Conservation (phyloP, 2,797 vertebrate genomes). For the Chaetophractus vellerosus region DNA sequence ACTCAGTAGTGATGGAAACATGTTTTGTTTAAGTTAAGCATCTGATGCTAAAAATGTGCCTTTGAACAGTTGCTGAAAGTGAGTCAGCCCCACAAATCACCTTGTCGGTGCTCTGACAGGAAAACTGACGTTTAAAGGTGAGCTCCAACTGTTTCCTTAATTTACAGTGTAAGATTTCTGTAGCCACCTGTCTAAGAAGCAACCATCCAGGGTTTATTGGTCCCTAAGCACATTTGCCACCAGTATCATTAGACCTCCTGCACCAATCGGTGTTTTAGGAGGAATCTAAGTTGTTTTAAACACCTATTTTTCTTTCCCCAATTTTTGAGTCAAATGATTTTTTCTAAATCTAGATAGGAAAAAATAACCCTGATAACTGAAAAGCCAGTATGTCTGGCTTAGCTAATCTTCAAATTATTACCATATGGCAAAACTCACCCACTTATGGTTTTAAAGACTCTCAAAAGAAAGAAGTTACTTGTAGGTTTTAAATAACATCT, state of each 20-base stretch:
- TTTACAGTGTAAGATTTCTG: conserved; percentile 68
- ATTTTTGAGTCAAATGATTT: neutral
- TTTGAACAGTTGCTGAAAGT: conserved; percentile 60
- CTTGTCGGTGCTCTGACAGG: conserved; percentile 63
- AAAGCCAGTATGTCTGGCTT: neutral
- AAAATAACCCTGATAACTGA: neutral
- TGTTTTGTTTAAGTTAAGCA: conserved; percentile 2
- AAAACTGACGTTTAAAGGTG: conserved; percentile 76
- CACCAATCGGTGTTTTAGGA: conserved; percentile 18
- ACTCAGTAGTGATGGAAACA: neutral
- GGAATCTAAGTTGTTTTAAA: conserved; percentile 63
- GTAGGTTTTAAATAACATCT: neutral
- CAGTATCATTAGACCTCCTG: conserved; percentile 65
- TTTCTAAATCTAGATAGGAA: neutral
- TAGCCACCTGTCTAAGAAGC: conserved; percentile 73
- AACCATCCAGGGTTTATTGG: conserved; percentile 64
- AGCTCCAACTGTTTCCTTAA: conserved; percentile 75
- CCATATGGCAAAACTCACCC: neutral
- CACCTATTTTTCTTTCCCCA: conserved; percentile 44
- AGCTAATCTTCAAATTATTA: neutral
- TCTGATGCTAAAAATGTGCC: neutral
- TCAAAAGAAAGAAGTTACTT: neutral
- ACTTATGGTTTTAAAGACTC: neutral
- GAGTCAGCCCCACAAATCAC: conserved; percentile 59
- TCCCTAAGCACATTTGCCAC: conserved; percentile 64